Conservation (phyloP, 2,797 vertebrate species). For the Erpetoichthys calabaricus region DNA sequence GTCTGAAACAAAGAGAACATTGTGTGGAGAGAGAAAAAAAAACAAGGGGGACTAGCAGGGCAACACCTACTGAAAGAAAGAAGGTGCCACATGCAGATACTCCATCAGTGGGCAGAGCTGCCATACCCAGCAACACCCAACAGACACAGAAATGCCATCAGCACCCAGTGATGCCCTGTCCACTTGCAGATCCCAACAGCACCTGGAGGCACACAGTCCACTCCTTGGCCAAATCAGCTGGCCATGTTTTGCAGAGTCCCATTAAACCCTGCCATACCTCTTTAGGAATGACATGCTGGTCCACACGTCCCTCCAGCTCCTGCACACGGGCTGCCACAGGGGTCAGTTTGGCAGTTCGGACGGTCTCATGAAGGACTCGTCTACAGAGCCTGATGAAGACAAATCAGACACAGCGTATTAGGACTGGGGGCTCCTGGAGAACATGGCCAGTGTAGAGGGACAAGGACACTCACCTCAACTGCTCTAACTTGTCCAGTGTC, state of each 20-base stretch:
- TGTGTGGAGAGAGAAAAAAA: too few species aligned
- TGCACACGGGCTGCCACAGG: conserved; percentile 80
- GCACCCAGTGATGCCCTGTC: too few species aligned
- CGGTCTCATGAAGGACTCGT: conserved; percentile 81
- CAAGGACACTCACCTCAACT: conserved; percentile 60
- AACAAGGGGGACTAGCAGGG: too few species aligned
- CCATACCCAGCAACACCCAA: too few species aligned
- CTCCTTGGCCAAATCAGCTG: background rate
- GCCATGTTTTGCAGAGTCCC: background rate
- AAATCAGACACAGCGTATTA: too few species aligned
- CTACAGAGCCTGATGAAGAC: conserved; percentile 67
- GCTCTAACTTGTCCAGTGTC: conserved; percentile 71
- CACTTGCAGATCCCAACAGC: background rate
- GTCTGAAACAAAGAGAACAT: conserved; percentile 49
- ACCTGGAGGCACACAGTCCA: background rate
- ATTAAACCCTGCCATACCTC: conserved; percentile 47
- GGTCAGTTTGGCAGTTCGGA: conserved; percentile 81
- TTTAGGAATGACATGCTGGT: conserved; percentile 80
- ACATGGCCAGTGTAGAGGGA: too few species aligned
- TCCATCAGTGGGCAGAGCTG: too few species aligned
- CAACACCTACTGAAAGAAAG: too few species aligned
- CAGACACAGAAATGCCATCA: too few species aligned
- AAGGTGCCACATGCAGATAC: too few species aligned
- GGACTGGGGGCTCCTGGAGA: too few species aligned
- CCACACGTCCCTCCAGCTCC: conserved; percentile 80